phyloP scores from a whole-genome alignment of 2,797 vertebrate species.

The Lithobates sylvaticus region DNA sequence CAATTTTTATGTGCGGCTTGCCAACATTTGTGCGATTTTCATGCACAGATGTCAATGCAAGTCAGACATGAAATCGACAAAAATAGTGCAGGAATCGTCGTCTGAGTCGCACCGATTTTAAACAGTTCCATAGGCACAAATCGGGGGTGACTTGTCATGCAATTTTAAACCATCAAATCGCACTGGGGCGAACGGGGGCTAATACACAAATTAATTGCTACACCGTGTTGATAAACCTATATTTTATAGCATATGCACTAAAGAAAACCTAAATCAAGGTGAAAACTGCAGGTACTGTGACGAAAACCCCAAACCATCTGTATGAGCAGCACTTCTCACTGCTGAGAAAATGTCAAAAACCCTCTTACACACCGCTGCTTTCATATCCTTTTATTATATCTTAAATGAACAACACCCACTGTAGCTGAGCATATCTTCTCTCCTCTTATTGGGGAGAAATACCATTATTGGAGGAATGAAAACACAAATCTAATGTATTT shows the following conservation, averaged over 20 bases:
- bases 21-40: too few species aligned
- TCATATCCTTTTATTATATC: slow-evolving; percentile 56
- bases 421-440: slow-evolving; percentile 17
- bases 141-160: too few species aligned
- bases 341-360: slow-evolving; percentile 53
- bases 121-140: too few species aligned
- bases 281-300: background rate
- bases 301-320: slow-evolving; percentile 13
- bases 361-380: slow-evolving; percentile 56
- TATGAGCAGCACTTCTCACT: slow-evolving; percentile 37
- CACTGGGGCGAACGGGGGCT: background rate
- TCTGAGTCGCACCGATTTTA: too few species aligned
- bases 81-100: too few species aligned
- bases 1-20: too few species aligned
- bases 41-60: too few species aligned
- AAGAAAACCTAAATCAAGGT: slow-evolving; percentile 28
- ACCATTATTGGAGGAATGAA: slow-evolving; percentile 37
- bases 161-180: too few species aligned
- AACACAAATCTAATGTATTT: slow-evolving; percentile 53
- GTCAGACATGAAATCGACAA: too few species aligned
- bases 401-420: slow-evolving; percentile 50
- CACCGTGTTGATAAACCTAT: slow-evolving; percentile 6
- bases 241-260: background rate
- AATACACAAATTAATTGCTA: background rate
- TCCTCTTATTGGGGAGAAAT: slow-evolving; percentile 36